Conservation (phyloP, 37 sponge, comb jelly and placozoan genomes). For the Spongia lamella region DNA sequence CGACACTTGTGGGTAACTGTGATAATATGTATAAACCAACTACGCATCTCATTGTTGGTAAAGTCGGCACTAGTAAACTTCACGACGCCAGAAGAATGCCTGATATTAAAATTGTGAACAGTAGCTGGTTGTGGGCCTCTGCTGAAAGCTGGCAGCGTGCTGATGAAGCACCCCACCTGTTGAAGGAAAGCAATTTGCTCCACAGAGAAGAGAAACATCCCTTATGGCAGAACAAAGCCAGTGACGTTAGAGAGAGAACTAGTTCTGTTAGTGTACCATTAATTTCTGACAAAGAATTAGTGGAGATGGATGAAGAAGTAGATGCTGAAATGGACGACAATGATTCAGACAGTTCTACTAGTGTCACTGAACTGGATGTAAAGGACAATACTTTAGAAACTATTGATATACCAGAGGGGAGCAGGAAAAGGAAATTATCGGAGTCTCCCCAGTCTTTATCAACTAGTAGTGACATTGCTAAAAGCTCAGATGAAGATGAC, state of each 20-base stretch:
- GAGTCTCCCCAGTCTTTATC: constrained; percentile 1
- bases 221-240: not conserved
- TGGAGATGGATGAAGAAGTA: constrained; percentile 76
- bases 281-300: constrained; percentile 73
- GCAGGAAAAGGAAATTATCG: not conserved
- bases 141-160: constrained; percentile 86
- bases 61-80: constrained; percentile 84
- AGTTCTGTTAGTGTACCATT: constrained; percentile 33
- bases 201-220: not conserved
- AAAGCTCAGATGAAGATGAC: constrained; percentile 9
- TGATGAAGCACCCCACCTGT: constrained; percentile 62
- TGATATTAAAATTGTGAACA: constrained; percentile 78
- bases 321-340: constrained; percentile 64
- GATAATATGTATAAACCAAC: constrained; percentile 47
- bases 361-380: constrained; percentile 18
- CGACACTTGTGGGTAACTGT: constrained; percentile 42
- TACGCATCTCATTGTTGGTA: constrained; percentile 92
- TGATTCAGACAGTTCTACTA: constrained; percentile 17
- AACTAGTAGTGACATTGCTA: not conserved
- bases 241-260: not conserved
- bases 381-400: not conserved
- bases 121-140: constrained; percentile 92
- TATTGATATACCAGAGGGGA: not conserved
- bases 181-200: constrained; percentile 9
- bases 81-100: constrained; percentile 69